Evolutionary conservation across 37 sponge, comb jelly and placozoan species (phyloP), one percentile per base, ranked within the genome.

Genomic region (Theonella swinhoei): DNA sequence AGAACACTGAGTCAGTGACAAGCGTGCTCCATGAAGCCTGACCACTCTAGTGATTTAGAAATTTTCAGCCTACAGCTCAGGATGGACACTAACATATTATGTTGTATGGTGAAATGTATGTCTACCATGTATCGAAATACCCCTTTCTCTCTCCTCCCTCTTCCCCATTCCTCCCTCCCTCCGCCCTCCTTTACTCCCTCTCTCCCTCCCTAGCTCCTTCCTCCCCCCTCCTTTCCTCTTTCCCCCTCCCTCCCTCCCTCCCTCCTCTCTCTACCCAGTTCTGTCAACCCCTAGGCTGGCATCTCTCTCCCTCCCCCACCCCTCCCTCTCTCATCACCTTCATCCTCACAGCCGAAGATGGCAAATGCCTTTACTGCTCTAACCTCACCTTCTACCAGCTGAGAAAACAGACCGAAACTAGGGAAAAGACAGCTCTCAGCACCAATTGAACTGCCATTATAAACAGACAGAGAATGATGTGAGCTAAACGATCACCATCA

Each of bases 271-370:
- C 38, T 29, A 23, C 63, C 30, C 84, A 93, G 93, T 93, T 93
- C 62, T 93, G 93, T 78, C 83, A 86, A 37, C 90, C 93, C 20
- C 80, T 77, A 26, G 93, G 93, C 37, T 93, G 93, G 93, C 31
- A 64, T 23, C 69, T 88, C 24, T 63, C 87, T 5, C 26, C 75
- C n/a, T 34, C 29, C 42, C 75, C 83, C 22, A 14, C 82, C n/a
- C n/a, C n/a, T n/a, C n/a, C n/a, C n/a, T n/a, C n/a, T n/a, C n/a
- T n/a, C 63, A 75, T 77, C 22, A 75, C 82, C 72, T 88, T 93
- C 74, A 79, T 88, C 14, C 77, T 93, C 36, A 93, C 93, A 32
- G 85, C 90, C 33, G 93, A 88, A 64, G 74, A 81, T 63, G 80
- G 90, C 28, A 77, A 72, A 17, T 40, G 87, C 0, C 79, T 89